phyloP scores from a whole-genome alignment of 1,140 invertebrate species.

The Macrotrachela quadricornifera region DNA sequence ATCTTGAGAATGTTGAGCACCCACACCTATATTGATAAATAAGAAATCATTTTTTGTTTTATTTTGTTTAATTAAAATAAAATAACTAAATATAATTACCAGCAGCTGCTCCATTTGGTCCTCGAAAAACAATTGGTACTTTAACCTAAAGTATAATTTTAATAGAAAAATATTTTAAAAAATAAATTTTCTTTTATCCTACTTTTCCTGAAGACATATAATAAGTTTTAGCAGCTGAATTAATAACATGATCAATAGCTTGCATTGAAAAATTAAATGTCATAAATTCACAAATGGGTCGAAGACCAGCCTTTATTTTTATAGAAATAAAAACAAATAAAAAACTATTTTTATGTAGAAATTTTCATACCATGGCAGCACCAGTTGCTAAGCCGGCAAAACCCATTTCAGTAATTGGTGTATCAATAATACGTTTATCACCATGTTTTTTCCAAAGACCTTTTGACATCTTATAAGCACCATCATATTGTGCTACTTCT shows the following conservation, averaged over 20 bases:
- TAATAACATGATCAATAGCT: constrained; percentile 90
- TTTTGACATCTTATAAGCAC: constrained; percentile 78
- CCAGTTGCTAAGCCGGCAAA: constrained; percentile 1
- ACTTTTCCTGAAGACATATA: constrained; percentile 91
- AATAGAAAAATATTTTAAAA: constrained; percentile 83
- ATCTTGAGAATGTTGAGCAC: constrained; percentile 94
- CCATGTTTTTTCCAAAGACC: constrained; percentile 97
- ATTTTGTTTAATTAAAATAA: too few relatives aligned
- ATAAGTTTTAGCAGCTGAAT: constrained; percentile 92
- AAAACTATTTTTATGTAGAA: too few relatives aligned
- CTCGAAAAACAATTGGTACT: constrained; percentile 89
- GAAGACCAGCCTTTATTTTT: constrained; percentile 49
- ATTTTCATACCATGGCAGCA: constrained; percentile 22
- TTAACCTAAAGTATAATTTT: constrained; percentile 44
- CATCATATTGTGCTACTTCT: constrained; percentile 95
- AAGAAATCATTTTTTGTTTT: too few relatives aligned
- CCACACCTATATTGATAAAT: constrained; percentile 37
- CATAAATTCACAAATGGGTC: constrained; percentile 97
- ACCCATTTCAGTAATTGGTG: constrained; percentile 71
- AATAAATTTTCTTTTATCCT: constrained; percentile 86
- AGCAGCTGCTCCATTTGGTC: constrained; percentile 87
- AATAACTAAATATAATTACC: constrained; percentile 31
- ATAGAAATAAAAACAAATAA: constrained; percentile 8
- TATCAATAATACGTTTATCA: constrained; percentile 84
- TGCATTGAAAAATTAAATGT: constrained; percentile 99